phyloP scores from a whole-genome alignment of 1,140 invertebrate species.

The Protaetia brevitarsis region DNA sequence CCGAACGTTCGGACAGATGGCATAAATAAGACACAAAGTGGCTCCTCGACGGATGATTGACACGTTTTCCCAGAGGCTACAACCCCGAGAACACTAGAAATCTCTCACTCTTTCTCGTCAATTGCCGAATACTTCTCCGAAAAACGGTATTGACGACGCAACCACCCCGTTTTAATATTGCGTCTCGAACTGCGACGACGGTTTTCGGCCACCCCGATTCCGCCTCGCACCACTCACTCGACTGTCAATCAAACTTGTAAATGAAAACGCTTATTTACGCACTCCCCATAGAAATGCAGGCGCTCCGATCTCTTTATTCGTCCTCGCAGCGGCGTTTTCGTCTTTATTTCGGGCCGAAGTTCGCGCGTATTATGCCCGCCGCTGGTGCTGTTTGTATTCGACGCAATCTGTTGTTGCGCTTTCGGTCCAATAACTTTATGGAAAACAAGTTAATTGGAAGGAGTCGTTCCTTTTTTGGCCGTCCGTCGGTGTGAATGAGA shows the following conservation, averaged over 20 bases:
- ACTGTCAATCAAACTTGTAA: conserved; percentile 16
- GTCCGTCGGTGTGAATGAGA: neutral
- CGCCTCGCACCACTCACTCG: conserved; percentile 5
- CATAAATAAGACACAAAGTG: conserved; percentile 11
- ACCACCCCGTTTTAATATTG: conserved; percentile 6
- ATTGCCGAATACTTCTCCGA: neutral
- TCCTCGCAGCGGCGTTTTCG: neutral
- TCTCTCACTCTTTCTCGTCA: too few species aligned
- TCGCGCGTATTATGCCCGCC: too few species aligned
- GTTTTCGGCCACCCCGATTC: neutral
- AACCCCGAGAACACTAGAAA: neutral
- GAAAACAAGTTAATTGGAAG: conserved; percentile 14
- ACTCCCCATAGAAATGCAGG: neutral
- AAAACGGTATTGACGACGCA: neutral
- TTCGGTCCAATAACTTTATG: neutral
- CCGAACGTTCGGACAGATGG: neutral
- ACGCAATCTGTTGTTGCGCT: neutral
- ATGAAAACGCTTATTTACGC: conserved; percentile 12
- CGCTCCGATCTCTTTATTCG: conserved; percentile 1
- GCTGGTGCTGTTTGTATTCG: neutral
- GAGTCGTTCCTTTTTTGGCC: neutral
- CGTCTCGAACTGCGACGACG: too few species aligned
- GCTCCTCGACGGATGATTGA: neutral
- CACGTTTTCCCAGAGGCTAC: neutral
- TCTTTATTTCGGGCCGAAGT: neutral